A percentile compares a stretch with the other conserved stretches of the same genome.
Evolutionary conservation across 1,140 invertebrate genomes (phyloP).

Genomic region (Drosophila nasuta): DNA sequence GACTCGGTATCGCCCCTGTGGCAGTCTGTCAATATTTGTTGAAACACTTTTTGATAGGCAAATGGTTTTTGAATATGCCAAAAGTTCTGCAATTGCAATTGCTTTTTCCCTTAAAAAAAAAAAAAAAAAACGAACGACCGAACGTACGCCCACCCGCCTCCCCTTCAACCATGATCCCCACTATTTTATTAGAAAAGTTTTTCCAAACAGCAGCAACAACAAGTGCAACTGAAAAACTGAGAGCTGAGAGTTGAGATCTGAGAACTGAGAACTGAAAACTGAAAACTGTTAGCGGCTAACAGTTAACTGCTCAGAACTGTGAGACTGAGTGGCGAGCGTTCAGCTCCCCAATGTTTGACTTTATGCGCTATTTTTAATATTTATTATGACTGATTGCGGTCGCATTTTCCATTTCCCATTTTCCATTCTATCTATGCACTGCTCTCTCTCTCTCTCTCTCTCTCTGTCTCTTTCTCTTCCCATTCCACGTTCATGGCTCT

Average conservation of each 20-base stretch:
- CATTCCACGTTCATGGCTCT: slow-evolving; percentile 10
- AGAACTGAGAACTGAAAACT: too few species aligned
- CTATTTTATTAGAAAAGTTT: slow-evolving; percentile 83
- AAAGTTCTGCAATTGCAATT: slow-evolving; percentile 79
- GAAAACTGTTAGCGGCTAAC: slow-evolving; percentile 7
- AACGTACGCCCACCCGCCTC: not conserved
- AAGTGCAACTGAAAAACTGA: slow-evolving; percentile 18
- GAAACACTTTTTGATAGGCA: slow-evolving; percentile 80
- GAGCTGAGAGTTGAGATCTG: too few species aligned
- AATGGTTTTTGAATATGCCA: slow-evolving; percentile 79
- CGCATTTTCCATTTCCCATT: slow-evolving; percentile 45
- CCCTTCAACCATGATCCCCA: slow-evolving; percentile 39
- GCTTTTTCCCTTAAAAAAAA: slow-evolving; percentile 27
- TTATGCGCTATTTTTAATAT: slow-evolving; percentile 82
- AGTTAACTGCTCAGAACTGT: not conserved
- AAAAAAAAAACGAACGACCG: not conserved
- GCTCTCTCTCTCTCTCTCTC: slow-evolving; percentile 1
- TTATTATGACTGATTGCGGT: slow-evolving; percentile 81
- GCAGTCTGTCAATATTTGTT: slow-evolving; percentile 81
- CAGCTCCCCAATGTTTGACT: slow-evolving; percentile 69
- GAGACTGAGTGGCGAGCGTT: slow-evolving; percentile 9
- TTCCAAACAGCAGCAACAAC: slow-evolving; percentile 23
- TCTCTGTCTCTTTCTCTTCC: not conserved
- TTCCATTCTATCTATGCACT: slow-evolving; percentile 8
- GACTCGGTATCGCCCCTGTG: slow-evolving; percentile 29